Evolutionary conservation across 2,113 vertebrate species (phyloP).

Genomic region (Coptodon bakossiorum): DNA sequence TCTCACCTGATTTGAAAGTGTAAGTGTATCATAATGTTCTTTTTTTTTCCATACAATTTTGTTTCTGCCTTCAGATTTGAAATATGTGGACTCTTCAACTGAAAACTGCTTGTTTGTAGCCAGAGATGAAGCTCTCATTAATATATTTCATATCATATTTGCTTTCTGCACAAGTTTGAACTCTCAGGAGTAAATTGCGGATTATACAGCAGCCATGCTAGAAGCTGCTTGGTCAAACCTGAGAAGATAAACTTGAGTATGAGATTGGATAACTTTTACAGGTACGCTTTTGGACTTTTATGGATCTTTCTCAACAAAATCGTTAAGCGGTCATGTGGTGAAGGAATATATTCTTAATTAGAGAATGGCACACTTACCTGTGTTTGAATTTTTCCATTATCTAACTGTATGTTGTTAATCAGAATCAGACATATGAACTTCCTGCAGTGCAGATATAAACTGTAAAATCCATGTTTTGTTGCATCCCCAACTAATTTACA

Average conservation of each 20-base stretch:
- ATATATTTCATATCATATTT: background rate
- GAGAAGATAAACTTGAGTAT: background rate
- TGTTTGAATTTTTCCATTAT: background rate
- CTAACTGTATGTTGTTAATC: background rate
- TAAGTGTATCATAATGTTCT: background rate
- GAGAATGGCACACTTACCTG: background rate
- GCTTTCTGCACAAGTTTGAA: background rate
- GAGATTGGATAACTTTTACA: background rate
- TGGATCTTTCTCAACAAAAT: background rate
- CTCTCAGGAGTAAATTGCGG: background rate
- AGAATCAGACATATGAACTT: background rate
- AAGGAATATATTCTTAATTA: background rate
- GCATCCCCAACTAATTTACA: background rate
- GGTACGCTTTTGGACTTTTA: background rate
- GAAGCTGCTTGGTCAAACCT: background rate
- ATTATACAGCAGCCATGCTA: background rate
- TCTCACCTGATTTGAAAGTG: background rate
- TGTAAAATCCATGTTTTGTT: background rate
- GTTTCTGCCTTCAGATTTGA: background rate
- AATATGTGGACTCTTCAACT: background rate
- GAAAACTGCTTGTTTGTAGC: background rate
- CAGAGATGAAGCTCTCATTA: background rate
- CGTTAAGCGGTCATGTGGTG: accelerated
- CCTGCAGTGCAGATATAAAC: background rate
- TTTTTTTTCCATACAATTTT: background rate